Evolutionary conservation across 2,797 vertebrate species (phyloP).

Genomic region (Anas bahamensis): DNA sequence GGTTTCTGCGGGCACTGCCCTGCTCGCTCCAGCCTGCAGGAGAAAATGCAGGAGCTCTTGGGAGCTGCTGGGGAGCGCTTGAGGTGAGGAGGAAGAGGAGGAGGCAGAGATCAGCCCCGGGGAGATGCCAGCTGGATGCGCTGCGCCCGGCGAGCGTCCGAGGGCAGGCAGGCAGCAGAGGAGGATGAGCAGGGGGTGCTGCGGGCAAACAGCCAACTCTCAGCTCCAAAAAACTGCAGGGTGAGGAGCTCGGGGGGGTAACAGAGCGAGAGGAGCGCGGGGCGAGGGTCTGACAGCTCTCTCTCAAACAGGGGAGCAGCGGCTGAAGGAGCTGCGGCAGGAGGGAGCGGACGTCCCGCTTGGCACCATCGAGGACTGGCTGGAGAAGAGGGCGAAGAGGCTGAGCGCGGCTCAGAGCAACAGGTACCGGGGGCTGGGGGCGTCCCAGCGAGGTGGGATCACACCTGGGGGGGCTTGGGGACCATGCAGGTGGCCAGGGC

Average conservation of each 20-base stretch:
- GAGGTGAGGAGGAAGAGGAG: not conserved
- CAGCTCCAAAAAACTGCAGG: not conserved
- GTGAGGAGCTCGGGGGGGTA: not conserved
- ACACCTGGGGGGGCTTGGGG: not conserved
- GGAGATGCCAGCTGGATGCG: not conserved
- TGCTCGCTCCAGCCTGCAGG: accelerated
- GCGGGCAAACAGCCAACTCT: not conserved
- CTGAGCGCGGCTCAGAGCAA: conserved; percentile 71
- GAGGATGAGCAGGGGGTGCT: not conserved
- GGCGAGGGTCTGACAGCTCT: not conserved
- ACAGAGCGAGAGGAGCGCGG: not conserved
- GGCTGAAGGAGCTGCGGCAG: conserved; percentile 74
- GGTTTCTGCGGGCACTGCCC: not conserved
- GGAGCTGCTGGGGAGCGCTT: no score
- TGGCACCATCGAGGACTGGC: conserved; percentile 88
- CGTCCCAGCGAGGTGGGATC: not conserved
- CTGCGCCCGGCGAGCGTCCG: not conserved
- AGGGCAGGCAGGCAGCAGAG: not conserved
- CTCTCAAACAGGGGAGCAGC: conserved; percentile 83
- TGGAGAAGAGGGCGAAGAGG: conserved; percentile 87
- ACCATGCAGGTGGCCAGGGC: not conserved
- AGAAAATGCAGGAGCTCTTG: not conserved
- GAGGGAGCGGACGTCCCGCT: conserved; percentile 66
- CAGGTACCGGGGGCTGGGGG: conserved; percentile 79
- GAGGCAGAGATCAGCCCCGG: accelerated